Evolutionary conservation across 2,113 vertebrate genomes (phyloP), one percentile per base, ranked within the genome.

Genomic region (Ciconia boyciana): DNA sequence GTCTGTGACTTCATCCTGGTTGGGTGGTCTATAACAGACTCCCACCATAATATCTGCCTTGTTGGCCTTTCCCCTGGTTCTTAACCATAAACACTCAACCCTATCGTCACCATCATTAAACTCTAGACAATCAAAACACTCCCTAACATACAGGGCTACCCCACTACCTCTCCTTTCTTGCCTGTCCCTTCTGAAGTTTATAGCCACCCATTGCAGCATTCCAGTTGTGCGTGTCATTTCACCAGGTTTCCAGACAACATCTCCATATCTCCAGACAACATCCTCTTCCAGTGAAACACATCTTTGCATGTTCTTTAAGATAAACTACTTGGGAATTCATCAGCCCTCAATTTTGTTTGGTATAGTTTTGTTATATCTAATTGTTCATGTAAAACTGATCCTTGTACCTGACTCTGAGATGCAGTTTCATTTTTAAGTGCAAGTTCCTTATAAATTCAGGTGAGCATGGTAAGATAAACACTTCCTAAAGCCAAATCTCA

Each of bases 391-490:
- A 71, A 91, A 92, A 32, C 25, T 72, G 57, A 66, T 52, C 60
- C 31, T 90, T 81, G 51, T 51, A 39, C n/a, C 32, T 46, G 43
- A 66, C 49, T 92, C 20, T 76, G 43, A 86, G 36, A 74, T 76
- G 29, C 34, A 79, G 43, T 89, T 95, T 85, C 34, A 62, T 93
- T 94, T 95, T 86, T 64, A 92, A 88, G 80, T 64, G 28, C 24
- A 78, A 58, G 31, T 87, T 95, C 46, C 69, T 91, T 41, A 43
- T 83, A 84, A 94, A 85, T 89, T 81, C 75, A 80, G 71, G 76
- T 88, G 78, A 94, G 25, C 32, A 26, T n/a, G 41, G 25, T 81
- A 83, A 93, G 44, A 82, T 34, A 93, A 86, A 89, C 2, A 7
- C 15, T 91, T 83, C 39, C 71, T 87, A 87, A 94, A 79, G 7